Percentiles rank a stretch among this genome's conserved stretches.
Evolutionary conservation across 2,888 invertebrate genomes (phyloP).

Genomic region (Campopleginae sp.): DNA sequence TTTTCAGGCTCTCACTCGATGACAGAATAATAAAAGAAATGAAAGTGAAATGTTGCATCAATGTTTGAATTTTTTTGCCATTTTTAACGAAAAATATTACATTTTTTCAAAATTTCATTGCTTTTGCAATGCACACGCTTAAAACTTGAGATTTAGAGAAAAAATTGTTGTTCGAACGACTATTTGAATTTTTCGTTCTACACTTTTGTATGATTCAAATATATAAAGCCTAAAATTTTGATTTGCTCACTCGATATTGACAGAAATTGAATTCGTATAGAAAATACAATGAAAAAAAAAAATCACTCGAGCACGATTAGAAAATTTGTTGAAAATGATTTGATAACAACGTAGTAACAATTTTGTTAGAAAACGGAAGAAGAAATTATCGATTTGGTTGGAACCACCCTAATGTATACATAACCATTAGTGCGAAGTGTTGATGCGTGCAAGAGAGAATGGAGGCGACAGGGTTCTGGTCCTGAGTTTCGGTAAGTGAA

Average conservation of each 20-base stretch:
- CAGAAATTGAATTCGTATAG: too few species aligned
- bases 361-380: not conserved
- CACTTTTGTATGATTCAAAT: too few species aligned
- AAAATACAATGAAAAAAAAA: not conserved
- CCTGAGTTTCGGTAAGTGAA: conserved; percentile 38
- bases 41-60: not conserved
- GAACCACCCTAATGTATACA: not conserved
- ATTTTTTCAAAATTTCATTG: too few species aligned
- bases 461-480: conserved; percentile 46
- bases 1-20: conserved; percentile 13
- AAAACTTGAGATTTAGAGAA: not conserved
- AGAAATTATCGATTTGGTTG: not conserved
- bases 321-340: not conserved
- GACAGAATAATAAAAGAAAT: conserved; percentile 18
- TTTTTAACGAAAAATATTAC: not conserved
- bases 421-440: conserved; percentile 40
- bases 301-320: not conserved
- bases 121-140: too few species aligned
- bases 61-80: not conserved
- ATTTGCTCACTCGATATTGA: too few species aligned
- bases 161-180: not conserved
- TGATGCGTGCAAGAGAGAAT: conserved; percentile 53
- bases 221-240: too few species aligned
- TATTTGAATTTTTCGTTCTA: not conserved
- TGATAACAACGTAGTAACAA: not conserved